Evolutionary conservation across 92 coral and sea anemone species (phyloP), one percentile per base, ranked within the genome.

Genomic region (Phenganax stokvisi): DNA sequence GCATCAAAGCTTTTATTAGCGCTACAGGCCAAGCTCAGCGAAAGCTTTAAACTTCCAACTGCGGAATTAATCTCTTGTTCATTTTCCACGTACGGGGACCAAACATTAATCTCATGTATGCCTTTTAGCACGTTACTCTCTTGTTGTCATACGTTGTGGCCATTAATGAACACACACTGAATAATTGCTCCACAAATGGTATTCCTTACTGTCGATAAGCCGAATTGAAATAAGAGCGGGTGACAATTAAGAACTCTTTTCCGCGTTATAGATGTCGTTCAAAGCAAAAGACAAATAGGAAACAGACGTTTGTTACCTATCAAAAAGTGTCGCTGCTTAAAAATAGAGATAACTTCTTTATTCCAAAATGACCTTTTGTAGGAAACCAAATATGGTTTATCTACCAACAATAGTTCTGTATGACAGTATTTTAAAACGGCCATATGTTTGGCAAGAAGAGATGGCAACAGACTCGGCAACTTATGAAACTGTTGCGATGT

Each of bases 71-170:
- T 75, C 67, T 75, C 9, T 56, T 56, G 54, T 75, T 61, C 51
- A 75, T 75, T 75, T 75, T 47, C 56, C 54, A 56, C 57, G 80
- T 58, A 75, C 65, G 80, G 28, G 66, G 80, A 75, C 67, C n/a
- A 57, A 56, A 75, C 80, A 75, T 75, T 75, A 75, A 75, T 75
- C 65, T 75, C 27, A 56, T 75, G 67, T 57, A 75, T 75, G 65
- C 29, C 67, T 75, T 65, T 75, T 75, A 75, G 80, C 80, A 57
- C 80, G 63, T 75, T 67, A 67, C 65, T 75, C 66, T 25, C 12
- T 57, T 58, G 67, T 71, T 20, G 25, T 20, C 25, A 20, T 20
- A 20, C 25, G 25, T 20, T 20, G 25, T 20, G 25, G 25, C 25
- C 25, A 20, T 20, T 20, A 20, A 20, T 20, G 25, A 20, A 20